These are phyloP conservation scores for Amphipoea lucens DNA, from an alignment of 2,888 invertebrate species.

Conservation along the genomic window DNA sequence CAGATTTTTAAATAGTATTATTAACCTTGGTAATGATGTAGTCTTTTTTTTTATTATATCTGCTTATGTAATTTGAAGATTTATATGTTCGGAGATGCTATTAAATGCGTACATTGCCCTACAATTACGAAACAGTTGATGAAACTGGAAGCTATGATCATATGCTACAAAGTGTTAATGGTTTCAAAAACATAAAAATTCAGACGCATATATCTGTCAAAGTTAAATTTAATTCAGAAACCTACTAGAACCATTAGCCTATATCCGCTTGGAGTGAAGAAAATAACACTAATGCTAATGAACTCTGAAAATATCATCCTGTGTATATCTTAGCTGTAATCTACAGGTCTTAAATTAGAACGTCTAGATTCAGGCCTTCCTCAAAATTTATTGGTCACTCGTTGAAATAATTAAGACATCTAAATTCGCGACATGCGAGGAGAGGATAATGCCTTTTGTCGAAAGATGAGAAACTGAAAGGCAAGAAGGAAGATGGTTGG, in stretches of 20 bases:
- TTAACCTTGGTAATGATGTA: slow-evolving; percentile 51
- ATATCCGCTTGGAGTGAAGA: slow-evolving; percentile 7
- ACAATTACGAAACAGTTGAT: too few species aligned
- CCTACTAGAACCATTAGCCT: slow-evolving; percentile 24
- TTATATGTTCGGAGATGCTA: slow-evolving; percentile 10
- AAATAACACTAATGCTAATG: slow-evolving; percentile 55
- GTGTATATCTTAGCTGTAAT: slow-evolving; percentile 42
- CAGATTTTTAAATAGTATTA: slow-evolving; percentile 50
- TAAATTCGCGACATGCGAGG: slow-evolving; percentile 21
- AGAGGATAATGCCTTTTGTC: not conserved
- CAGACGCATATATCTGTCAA: slow-evolving; percentile 14
- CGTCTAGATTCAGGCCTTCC: slow-evolving; percentile 40
- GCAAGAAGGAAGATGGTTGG: not conserved
- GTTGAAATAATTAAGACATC: slow-evolving; percentile 30
- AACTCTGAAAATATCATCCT: slow-evolving; percentile 54
- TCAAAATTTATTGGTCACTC: slow-evolving; percentile 9
- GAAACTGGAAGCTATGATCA: not conserved
- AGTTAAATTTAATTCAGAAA: slow-evolving; percentile 20
- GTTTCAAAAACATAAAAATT: slow-evolving; percentile 31
- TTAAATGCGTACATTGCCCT: slow-evolving; percentile 24
- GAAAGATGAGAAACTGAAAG: not conserved
- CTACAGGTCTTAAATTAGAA: slow-evolving; percentile 45
- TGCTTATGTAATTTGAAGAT: slow-evolving; percentile 34
- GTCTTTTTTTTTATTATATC: slow-evolving; percentile 31
- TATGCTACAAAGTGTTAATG: slow-evolving; percentile 17